Base-by-base conservation (phyloP, 2,888 invertebrate genomes). In the Scaptodrosophila latifasciaeformis region DNA sequence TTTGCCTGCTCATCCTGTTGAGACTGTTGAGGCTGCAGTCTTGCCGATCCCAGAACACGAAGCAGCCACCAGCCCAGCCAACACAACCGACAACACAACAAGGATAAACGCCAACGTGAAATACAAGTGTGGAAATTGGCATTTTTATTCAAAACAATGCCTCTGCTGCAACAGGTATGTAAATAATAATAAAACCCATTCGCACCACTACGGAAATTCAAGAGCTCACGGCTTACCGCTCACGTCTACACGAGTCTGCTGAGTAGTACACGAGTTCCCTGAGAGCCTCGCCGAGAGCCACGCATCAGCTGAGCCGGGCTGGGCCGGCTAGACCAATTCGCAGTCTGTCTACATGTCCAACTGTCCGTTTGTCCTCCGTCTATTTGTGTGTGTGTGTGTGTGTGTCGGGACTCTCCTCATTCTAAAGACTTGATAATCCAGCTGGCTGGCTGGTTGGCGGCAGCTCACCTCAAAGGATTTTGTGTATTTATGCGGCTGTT, bases 91-190 rank as follows among this genome's bases (percentile, higher is more conserved):
- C 19, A 43, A n/a, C 44, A 54, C 49, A 59, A 54, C 48, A 59
- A 34, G 62, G 47, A 61, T 54, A 63, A 59, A 29, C 46, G 44
- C 35, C 46, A 64, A 76, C 75, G 81, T 80, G 71, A 72, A 76
- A 68, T 61, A 56, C 79, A 83, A 81, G 76, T 81, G 84, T 81
- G 82, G 82, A 78, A 83, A 83, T 84, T 84, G 82, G 82, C 82
- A 82, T 83, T 82, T 81, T 82, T 84, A 84, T 83, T 83, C 83
- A 84, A 85, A 85, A 84, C 84, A 83, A 85, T 85, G 85, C 84
- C 84, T 70, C 81, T 81, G 74, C 82, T 85, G 85, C 85, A 85
- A 85, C 85, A 85, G 85, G 85, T 85, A 85, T 83, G 85, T 84
- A 82, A 83, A 84, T 83, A 83, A 81, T 69, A 81, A 82, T 77